Base-by-base conservation (phyloP, 2,888 invertebrate species). In the Acleris cristana region DNA sequence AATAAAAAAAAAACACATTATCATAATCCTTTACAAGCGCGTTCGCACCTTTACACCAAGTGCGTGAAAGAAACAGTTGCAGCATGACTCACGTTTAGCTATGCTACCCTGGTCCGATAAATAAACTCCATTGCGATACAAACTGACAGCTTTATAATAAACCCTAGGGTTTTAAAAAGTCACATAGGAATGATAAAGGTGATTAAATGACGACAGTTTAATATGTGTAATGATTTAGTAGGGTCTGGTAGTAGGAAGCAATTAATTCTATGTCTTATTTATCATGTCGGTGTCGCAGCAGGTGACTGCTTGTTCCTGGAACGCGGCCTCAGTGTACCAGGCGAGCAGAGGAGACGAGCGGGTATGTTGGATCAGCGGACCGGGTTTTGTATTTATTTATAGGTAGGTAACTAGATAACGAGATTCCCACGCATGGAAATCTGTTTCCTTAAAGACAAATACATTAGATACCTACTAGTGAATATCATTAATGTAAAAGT, bases 261-360 rank as follows among this genome's bases (percentile, higher is more conserved):
- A 91, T 90, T 89, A 89, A 88, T 90, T 81, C 83, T 84, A 83
- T 81, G 84, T 84, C 86, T 87, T 89, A 89, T 89, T 89, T 87
- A 88, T 89, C 89, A 87, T 82, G 81, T 82, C 78, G 79, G 81
- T 84, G 86, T 80, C 90, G 72, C 89, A 86, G 89, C 90, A 88
- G 91, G 89, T 88, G 89, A 85, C 81, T 79, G 80, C 80, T 80
- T 77, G 83, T 89, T 88, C 81, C 76, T 71, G 74, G 81, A 79
- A 80, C 73, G 74, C 66, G 21, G 59, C 70, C 71, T 71, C 69
- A 71, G 71, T 69, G 58, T 56, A 71, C 67, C 63, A 65, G 58
- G 61, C 40, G 23, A 40, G 23, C 59, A 69, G 58, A 69, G 61
- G 40, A 49, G 56, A 55, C 48, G 69, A 60, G 71, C 53, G 64